phyloP scores from a whole-genome alignment of 2,888 invertebrate genomes.

The Tuberolachnus salignus region DNA sequence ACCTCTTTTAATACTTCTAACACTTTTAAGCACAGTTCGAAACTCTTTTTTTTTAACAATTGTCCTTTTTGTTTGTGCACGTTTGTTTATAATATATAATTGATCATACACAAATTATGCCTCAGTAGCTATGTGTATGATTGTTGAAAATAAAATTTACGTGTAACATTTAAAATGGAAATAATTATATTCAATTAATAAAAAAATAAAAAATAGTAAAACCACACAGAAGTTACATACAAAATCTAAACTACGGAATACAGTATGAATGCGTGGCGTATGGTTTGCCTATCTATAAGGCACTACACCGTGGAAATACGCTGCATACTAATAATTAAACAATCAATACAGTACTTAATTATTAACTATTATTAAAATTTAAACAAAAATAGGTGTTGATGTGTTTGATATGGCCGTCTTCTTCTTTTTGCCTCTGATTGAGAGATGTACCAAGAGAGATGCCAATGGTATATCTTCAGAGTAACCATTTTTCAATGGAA shows the following conservation, averaged over 20 bases:
- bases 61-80: no score
- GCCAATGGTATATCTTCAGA: constrained; percentile 93
- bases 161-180: not conserved
- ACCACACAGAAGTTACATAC: no score
- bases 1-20: no score
- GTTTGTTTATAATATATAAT: no score
- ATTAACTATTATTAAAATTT: not conserved
- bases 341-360: not conserved
- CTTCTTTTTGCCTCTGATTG: constrained; percentile 66
- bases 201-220: not conserved
- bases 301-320: not conserved
- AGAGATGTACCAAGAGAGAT: constrained; percentile 82
- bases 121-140: no score
- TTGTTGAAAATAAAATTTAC: not conserved
- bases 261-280: not conserved
- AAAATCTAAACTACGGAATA: not conserved
- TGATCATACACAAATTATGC: no score
- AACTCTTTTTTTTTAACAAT: no score
- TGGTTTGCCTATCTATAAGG: constrained; percentile 12
- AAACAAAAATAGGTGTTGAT: not conserved
- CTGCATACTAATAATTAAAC: not conserved
- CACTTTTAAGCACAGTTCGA: no score
- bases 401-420: constrained; percentile 8
- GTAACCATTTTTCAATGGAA: constrained; percentile 85
- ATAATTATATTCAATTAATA: not conserved